These are phyloP conservation scores for Ceuthmochares aereus DNA, from an alignment of 2,113 vertebrate species.

Conservation along the genomic window DNA sequence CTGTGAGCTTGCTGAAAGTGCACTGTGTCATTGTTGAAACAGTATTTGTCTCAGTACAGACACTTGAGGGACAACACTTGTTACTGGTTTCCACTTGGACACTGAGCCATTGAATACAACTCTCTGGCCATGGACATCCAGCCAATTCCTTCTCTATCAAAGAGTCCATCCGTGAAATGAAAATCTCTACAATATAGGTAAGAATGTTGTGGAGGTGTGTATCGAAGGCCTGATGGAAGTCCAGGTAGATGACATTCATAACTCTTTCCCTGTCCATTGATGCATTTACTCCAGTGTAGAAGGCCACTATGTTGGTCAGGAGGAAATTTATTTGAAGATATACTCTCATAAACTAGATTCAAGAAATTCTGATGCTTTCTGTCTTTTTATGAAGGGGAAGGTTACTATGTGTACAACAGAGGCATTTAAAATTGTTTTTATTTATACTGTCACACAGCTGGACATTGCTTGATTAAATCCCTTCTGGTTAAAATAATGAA, in stretches of 20 bases:
- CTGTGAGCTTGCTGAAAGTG: background rate
- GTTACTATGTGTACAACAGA: background rate
- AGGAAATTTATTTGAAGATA: background rate
- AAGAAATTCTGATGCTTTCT: background rate
- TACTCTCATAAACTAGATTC: background rate
- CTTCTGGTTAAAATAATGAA: background rate
- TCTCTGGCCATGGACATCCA: accelerated
- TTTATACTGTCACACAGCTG: background rate
- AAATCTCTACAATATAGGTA: background rate
- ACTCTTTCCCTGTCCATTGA: background rate
- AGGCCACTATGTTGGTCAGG: background rate
- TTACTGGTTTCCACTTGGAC: background rate
- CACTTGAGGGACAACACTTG: background rate
- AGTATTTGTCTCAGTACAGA: background rate
- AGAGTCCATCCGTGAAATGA: background rate
- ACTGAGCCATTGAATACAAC: background rate
- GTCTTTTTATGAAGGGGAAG: background rate
- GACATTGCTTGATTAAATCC: background rate
- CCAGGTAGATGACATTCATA: background rate
- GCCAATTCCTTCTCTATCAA: background rate
- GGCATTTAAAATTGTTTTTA: background rate
- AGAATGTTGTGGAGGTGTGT: background rate
- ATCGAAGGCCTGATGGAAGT: background rate
- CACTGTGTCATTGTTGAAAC: background rate
- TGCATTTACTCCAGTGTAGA: background rate